phyloP scores from a whole-genome alignment of 2,113 vertebrate genomes.

The Myocastor coypus region DNA sequence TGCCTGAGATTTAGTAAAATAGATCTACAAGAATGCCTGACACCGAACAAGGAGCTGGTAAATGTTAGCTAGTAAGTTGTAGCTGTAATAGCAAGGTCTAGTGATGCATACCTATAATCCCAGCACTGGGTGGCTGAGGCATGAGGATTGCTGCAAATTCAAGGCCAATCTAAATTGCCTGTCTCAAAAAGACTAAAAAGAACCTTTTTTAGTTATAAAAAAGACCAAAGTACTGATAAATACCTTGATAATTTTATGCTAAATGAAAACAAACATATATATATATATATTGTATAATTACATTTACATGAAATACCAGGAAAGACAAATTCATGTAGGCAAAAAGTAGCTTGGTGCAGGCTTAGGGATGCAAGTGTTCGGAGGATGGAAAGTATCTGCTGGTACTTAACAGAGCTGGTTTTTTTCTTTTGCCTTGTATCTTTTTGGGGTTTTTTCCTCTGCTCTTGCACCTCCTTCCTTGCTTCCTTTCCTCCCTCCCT shows the following conservation, averaged over 20 bases:
- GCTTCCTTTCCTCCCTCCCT: neutral
- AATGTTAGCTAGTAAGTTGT: neutral
- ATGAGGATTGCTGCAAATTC: too few relatives aligned
- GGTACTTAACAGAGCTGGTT: neutral
- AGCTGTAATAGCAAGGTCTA: too few relatives aligned
- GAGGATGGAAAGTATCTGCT: neutral
- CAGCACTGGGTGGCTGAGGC: too few relatives aligned
- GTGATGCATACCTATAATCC: neutral
- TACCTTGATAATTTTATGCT: neutral
- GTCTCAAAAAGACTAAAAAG: neutral
- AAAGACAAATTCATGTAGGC: neutral
- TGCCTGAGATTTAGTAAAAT: conserved; percentile 51
- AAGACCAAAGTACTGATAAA: neutral
- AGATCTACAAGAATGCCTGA: neutral
- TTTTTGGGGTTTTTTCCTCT: neutral
- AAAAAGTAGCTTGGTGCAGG: neutral
- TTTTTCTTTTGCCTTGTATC: neutral
- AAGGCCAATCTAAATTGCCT: too few relatives aligned
- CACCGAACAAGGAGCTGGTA: neutral
- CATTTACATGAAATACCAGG: neutral
- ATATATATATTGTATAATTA: neutral
- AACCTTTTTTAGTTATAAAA: too few relatives aligned
- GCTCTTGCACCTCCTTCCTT: neutral
- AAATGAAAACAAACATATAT: conserved; percentile 8
- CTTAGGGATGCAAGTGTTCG: neutral